phyloP scores from a whole-genome alignment of 2,797 vertebrate genomes.

The Brachyrhaphis roseni region DNA sequence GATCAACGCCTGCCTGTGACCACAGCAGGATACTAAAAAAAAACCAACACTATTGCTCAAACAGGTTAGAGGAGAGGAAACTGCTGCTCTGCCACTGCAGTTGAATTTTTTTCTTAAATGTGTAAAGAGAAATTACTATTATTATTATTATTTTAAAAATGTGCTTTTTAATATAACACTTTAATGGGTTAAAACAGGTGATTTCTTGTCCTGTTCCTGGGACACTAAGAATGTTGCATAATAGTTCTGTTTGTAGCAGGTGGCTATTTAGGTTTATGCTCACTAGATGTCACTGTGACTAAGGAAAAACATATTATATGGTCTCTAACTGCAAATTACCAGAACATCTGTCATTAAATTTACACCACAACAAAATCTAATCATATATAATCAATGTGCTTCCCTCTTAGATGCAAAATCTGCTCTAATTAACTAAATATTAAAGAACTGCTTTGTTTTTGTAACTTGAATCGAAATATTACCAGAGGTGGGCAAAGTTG shows the following conservation, averaged over 20 bases:
- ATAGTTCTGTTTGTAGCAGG: neutral
- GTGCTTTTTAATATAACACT: neutral
- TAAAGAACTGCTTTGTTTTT: neutral
- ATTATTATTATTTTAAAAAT: neutral
- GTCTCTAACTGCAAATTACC: neutral
- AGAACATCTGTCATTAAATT: neutral
- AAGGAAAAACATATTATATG: slow-evolving; percentile 47
- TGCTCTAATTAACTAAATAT: neutral
- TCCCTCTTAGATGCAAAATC: neutral
- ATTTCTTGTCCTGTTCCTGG: neutral
- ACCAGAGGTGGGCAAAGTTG: no score
- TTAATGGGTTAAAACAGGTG: neutral
- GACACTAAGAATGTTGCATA: neutral
- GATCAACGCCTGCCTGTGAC: slow-evolving; percentile 44
- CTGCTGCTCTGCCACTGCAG: slow-evolving; percentile 29
- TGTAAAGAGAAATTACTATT: neutral
- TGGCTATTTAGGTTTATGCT: slow-evolving; percentile 31
- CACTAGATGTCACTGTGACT: slow-evolving; percentile 79
- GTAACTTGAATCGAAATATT: neutral
- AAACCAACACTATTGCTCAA: slow-evolving; percentile 54
- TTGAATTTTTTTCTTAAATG: neutral
- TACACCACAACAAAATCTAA: neutral
- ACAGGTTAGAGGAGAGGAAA: slow-evolving; percentile 33
- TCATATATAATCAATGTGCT: neutral
- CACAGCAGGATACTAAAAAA: slow-evolving; percentile 57